These are phyloP conservation scores for Caloenas nicobarica DNA, from an alignment of 2,113 vertebrate genomes.

Conservation along the genomic window DNA sequence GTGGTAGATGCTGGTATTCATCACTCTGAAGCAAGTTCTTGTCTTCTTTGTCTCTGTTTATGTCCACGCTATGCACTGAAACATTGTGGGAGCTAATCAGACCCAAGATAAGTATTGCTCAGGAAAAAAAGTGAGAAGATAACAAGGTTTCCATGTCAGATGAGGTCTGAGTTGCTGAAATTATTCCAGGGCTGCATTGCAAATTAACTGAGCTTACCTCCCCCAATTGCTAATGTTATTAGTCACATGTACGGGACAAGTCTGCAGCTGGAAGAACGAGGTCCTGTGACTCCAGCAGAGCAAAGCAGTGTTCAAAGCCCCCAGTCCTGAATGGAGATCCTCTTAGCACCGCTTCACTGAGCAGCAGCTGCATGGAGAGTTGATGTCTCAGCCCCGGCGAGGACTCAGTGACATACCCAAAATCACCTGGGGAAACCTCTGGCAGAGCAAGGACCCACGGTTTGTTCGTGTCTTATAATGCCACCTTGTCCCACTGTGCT, in stretches of 20 bases:
- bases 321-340: not conserved
- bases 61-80: not conserved
- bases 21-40: not conserved
- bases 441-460: not conserved
- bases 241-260: not conserved
- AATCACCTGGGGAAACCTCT: not conserved
- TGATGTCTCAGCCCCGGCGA: not conserved
- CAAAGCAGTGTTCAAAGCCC: not conserved
- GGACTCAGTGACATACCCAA: not conserved
- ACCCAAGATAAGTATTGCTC: not conserved
- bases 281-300: not conserved
- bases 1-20: not conserved
- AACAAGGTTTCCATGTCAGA: not conserved
- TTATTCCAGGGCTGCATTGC: not conserved
- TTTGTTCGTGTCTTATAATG: not conserved
- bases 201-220: not conserved
- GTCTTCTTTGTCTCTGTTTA: not conserved
- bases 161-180: not conserved
- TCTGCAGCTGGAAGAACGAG: not conserved
- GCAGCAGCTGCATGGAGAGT: accelerated
- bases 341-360: accelerated
- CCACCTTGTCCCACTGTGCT: not conserved
- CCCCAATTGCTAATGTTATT: not conserved
- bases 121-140: not conserved
- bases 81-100: not conserved